Base-by-base conservation (phyloP, 2,113 vertebrate genomes). In the Hipposideros armiger region DNA sequence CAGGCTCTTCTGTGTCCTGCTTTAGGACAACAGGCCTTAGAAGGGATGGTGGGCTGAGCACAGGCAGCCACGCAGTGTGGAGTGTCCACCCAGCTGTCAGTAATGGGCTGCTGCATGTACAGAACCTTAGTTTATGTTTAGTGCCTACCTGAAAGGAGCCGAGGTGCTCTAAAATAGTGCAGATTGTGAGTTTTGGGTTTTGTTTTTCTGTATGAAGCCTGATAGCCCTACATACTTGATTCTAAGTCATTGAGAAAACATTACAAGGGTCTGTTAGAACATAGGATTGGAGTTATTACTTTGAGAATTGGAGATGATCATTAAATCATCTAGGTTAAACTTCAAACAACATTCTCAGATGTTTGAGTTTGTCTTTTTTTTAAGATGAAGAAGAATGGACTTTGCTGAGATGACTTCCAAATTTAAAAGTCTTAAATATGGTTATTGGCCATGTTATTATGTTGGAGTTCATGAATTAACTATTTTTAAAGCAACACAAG, bases 171-270 rank as follows among this genome's bases (percentile, higher is more conserved):
- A 19, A 73, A 87, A 74, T 17, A 80, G 32, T 20, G 45, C 7
- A 72, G 26, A 40, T 7, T 74, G 11, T 67, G 47, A 30, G 4
- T 40, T 40, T 40, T 50, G 11, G 32, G 5, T 30, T 84, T 81
- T 74, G 28, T 66, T 82, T 92, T 74, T 50, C 47, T 50, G 24
- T 7, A 1, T 74, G 70, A 66, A 36, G 11, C 72, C 47, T 78
- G 52, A 47, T 52, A 56, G 20, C 58, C 7, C 11, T 52, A 22
- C 16, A 22, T 10, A 40, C 24, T 64, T 81, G 32, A 85, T 50
- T 58, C 28, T 94, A n/a, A 92, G 67, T 90, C n/a, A 66, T 17
- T 85, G 76, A 95, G 76, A 94, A 92, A 92, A 74, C n/a, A 64
- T 64, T 52, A 26, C 62, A 83, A 95, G n/a, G 70, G 50, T 28